Base-by-base conservation (phyloP, 53 echinoderm and acorn worm species). In the Paelopatides confundens region DNA sequence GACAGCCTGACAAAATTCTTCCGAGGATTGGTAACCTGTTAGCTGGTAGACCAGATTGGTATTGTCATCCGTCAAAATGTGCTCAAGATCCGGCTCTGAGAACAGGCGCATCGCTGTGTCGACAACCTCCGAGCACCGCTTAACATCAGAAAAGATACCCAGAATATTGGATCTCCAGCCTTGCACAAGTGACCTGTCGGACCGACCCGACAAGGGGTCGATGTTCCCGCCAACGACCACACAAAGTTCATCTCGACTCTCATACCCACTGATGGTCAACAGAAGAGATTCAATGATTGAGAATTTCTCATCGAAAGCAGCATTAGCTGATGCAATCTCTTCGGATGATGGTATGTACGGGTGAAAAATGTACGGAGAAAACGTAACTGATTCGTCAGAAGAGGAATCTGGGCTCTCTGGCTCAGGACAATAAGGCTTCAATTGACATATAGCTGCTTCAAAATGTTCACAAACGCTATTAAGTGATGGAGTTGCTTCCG, bases 341-440 rank as follows among this genome's bases (percentile, higher is more conserved):
- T 79, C 79, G 49, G 49, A 53, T 12, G 79, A 53, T 32, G 79
- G 79, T 52, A 54, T 17, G 54, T 79, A 79, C 3, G 15, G 31
- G 33, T n/a, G 18, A 79, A 31, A 51, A 12, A 18, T 39, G 21
- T 5, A 74, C 0, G 29, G 14, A 18, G 53, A 47, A 14, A 31
- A 17, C 18, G 13, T 47, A 40, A 46, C 26, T 5, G 76, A 23
- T 4, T 14, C 40, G 14, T 48, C 48, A 9, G 9, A 9, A 48
- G 9, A 48, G 10, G 9, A 14, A 14, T 48, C 48, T 12, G 48
- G 48, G 43, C 43, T 8, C 43, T 79, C 79, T n/a, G 52, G 79
- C 31, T 28, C 12, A 11, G 79, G 79, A 21, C 79, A 79, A 31
- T 52, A 79, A 29, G 79, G 79, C 23, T 79, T 79, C 79, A 24